Conservation (phyloP, 1,140 invertebrate species). For the Cherax quadricarinatus region DNA sequence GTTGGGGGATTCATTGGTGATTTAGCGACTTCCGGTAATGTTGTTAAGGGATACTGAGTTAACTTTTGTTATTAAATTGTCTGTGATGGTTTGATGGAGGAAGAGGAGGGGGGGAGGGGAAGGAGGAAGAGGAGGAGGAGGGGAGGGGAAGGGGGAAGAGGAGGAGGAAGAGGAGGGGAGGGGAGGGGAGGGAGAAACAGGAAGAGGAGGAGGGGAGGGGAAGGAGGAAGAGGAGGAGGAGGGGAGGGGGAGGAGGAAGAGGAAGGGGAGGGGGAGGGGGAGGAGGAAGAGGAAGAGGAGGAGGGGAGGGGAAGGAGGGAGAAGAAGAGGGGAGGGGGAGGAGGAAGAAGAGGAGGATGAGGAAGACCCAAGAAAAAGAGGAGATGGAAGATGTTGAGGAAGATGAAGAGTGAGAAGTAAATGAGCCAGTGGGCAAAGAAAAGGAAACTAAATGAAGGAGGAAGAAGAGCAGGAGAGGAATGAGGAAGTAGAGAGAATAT, state of each 20-base stretch:
- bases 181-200: background rate
- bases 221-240: background rate
- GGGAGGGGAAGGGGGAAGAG: background rate
- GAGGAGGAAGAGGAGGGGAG: background rate
- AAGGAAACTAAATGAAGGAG: too few species aligned
- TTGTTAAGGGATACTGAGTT: background rate
- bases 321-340: background rate
- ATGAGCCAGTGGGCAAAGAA: too few species aligned
- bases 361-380: too few species aligned
- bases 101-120: background rate
- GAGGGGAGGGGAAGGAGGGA: background rate
- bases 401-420: too few species aligned
- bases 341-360: background rate
- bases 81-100: background rate
- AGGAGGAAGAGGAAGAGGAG: background rate
- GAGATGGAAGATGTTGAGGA: too few species aligned
- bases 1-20: background rate
- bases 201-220: background rate
- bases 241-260: background rate
- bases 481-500: too few species aligned
- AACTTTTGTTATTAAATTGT: background rate
- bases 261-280: too few species aligned
- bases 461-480: too few species aligned
- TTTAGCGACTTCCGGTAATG: background rate
- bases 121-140: background rate